A percentile compares a stretch with the other conserved stretches of the same genome.
Conservation (phyloP, 2,888 invertebrate genomes). For the Autographa gamma region DNA sequence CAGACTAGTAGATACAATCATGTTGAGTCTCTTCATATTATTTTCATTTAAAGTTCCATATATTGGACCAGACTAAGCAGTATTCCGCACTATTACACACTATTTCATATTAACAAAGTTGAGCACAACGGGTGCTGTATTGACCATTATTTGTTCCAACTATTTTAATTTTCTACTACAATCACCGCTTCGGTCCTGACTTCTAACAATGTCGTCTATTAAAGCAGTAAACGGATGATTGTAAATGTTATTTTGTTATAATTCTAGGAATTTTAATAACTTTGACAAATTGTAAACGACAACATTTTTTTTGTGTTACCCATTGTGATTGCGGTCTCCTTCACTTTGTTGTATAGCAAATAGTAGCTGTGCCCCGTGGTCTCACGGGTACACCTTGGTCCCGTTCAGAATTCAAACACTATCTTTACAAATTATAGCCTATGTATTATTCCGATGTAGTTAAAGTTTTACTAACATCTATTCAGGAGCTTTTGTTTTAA, state of each 20-base stretch:
- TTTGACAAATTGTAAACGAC: not conserved
- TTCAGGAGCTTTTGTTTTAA: too few relatives aligned
- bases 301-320: not conserved
- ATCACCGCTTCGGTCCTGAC: conserved; percentile 31
- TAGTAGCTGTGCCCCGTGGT: too few relatives aligned
- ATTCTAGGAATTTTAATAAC: not conserved
- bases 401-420: too few relatives aligned
- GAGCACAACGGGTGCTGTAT: not conserved
- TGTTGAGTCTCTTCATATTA: not conserved
- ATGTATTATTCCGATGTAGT: too few relatives aligned
- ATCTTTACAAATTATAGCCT: too few relatives aligned
- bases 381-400: too few relatives aligned
- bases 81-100: not conserved
- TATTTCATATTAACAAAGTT: conserved; percentile 1
- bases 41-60: not conserved
- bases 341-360: too few relatives aligned
- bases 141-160: conserved; percentile 17
- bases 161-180: conserved; percentile 36
- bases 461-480: too few relatives aligned
- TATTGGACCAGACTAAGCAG: not conserved
- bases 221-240: not conserved
- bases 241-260: not conserved
- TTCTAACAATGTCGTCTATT: conserved; percentile 41
- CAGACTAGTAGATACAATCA: too few relatives aligned
- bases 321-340: too few relatives aligned